Evolutionary conservation across 2,797 vertebrate genomes (phyloP).

Genomic region (Distichodus sexfasciatus): DNA sequence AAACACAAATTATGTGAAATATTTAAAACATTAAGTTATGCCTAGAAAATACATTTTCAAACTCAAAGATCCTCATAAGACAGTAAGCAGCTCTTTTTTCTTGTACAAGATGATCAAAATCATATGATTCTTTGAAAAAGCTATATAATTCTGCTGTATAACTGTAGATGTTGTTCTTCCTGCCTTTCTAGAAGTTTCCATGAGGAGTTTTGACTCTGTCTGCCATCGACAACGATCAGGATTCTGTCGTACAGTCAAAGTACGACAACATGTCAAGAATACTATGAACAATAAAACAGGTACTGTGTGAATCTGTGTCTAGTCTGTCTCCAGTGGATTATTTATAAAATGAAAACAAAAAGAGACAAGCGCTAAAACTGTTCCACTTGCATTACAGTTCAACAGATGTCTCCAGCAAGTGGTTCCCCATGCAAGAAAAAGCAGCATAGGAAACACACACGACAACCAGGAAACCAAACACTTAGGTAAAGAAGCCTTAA

Average conservation of each 20-base stretch:
- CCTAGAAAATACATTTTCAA: too few relatives aligned
- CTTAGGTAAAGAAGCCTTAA: not conserved
- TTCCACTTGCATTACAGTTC: slow-evolving; percentile 4
- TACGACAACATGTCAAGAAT: slow-evolving; percentile 59
- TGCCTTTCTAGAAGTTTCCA: slow-evolving; percentile 58
- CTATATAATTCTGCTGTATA: not conserved
- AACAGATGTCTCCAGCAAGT: not conserved
- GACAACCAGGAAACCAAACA: not conserved
- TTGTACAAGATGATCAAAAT: too few relatives aligned
- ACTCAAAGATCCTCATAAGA: too few relatives aligned
- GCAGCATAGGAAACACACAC: not conserved
- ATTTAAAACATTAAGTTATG: too few relatives aligned
- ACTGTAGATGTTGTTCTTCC: not conserved
- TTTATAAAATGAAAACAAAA: too few relatives aligned
- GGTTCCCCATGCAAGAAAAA: not conserved
- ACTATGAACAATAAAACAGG: slow-evolving; percentile 49
- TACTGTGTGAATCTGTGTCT: slow-evolving; percentile 33
- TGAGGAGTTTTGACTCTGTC: slow-evolving; percentile 68
- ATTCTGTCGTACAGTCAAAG: slow-evolving; percentile 66
- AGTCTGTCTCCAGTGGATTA: too few relatives aligned
- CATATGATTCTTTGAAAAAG: not conserved
- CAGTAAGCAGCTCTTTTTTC: too few relatives aligned
- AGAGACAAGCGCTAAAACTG: too few relatives aligned
- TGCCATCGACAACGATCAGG: slow-evolving; percentile 73
- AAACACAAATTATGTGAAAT: too few relatives aligned